phyloP scores from a whole-genome alignment of 1,140 invertebrate species.

The Solen grandis region DNA sequence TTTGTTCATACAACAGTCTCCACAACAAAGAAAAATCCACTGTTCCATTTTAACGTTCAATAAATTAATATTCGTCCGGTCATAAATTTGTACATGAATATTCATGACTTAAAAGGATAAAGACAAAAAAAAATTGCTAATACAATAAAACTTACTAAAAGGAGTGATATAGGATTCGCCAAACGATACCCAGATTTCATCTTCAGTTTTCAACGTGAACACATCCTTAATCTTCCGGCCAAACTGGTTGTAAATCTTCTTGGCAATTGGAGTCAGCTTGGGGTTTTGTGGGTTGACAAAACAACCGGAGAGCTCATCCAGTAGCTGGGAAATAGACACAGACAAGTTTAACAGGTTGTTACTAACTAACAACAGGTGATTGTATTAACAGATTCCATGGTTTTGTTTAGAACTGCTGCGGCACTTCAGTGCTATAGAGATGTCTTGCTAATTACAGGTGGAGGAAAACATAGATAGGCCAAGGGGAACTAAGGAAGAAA shows the following conservation, averaged over 20 bases:
- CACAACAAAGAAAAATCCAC: neutral
- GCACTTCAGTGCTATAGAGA: too few species aligned
- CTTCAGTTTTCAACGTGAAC: slow-evolving; percentile 66
- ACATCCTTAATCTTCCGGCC: slow-evolving; percentile 76
- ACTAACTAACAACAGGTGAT: too few species aligned
- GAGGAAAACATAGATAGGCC: too few species aligned
- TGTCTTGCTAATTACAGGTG: too few species aligned
- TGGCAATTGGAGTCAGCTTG: slow-evolving; percentile 70
- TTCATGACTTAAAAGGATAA: neutral
- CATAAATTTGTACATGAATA: neutral
- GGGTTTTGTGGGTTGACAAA: slow-evolving; percentile 64
- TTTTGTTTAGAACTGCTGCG: too few species aligned
- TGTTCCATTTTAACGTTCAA: neutral
- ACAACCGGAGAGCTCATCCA: slow-evolving; percentile 72
- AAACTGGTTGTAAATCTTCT: slow-evolving; percentile 70
- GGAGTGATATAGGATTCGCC: slow-evolving; percentile 78
- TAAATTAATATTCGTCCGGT: neutral
- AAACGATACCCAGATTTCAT: slow-evolving; percentile 78
- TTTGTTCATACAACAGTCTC: neutral
- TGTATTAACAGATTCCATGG: too few species aligned
- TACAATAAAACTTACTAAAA: slow-evolving; percentile 73
- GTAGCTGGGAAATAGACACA: slow-evolving; percentile 62
- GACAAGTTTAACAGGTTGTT: too few species aligned
- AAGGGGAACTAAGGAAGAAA: too few species aligned
- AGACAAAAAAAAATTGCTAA: neutral